Conservation (phyloP, 64 coral and sea anemone species). For the Dendronephthya gigantea region DNA sequence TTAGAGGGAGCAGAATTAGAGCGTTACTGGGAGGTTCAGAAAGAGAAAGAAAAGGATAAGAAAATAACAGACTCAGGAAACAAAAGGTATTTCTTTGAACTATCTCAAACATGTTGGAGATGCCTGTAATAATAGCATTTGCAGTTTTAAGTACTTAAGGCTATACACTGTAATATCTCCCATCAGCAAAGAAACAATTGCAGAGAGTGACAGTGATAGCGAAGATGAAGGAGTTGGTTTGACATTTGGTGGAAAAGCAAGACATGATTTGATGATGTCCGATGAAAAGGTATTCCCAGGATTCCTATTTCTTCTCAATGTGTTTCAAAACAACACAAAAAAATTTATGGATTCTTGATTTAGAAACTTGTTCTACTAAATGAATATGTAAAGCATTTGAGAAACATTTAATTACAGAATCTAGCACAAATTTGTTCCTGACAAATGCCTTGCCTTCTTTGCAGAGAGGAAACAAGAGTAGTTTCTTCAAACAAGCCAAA, state of each 20-base stretch:
- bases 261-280: slow-evolving; percentile 94
- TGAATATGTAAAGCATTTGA: too few species aligned
- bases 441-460: neutral
- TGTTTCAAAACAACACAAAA: too few species aligned
- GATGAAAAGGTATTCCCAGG: slow-evolving; percentile 89
- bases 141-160: too few species aligned
- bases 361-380: too few species aligned
- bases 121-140: too few species aligned
- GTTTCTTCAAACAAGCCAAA: slow-evolving; percentile 94
- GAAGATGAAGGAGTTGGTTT: slow-evolving; percentile 57
- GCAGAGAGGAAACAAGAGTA: slow-evolving; percentile 75
- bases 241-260: slow-evolving; percentile 22
- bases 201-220: slow-evolving; percentile 92
- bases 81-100: slow-evolving; percentile 43
- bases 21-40: slow-evolving; percentile 66
- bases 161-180: neutral
- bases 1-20: slow-evolving; percentile 88
- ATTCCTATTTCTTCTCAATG: neutral
- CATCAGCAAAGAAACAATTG: slow-evolving; percentile 28
- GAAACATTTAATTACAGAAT: too few species aligned
- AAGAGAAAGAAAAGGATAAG: slow-evolving; percentile 69
- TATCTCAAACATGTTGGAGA: too few species aligned
- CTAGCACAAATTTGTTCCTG: neutral
- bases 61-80: slow-evolving; percentile 24
- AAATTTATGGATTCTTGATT: too few species aligned